A percentile compares a stretch with the other conserved stretches of the same genome.
phyloP scores from a whole-genome alignment of 1,140 invertebrate species.

The Pogonognathellus flavescens region DNA sequence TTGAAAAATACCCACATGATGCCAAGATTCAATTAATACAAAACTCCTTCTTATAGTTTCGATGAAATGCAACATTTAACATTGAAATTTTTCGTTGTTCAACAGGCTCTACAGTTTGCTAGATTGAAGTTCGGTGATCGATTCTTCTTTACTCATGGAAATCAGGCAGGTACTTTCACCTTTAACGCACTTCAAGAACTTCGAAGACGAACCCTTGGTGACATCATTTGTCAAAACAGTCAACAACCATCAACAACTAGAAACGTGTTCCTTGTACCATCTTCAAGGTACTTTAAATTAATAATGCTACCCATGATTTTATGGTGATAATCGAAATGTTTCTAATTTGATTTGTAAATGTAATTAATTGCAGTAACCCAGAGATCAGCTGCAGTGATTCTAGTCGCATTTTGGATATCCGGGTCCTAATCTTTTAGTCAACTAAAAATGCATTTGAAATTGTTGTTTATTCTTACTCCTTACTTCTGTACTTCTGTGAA shows the following conservation, averaged over 20 bases:
- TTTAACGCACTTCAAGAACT: constrained; percentile 53
- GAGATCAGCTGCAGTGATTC: background rate
- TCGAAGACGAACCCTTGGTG: constrained; percentile 58
- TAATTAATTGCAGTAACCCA: constrained; percentile 13
- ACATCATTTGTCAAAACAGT: constrained; percentile 66
- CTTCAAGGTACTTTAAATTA: background rate
- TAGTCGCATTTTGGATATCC: background rate
- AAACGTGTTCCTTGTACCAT: constrained; percentile 24
- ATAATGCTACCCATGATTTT: background rate
- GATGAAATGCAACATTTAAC: no score
- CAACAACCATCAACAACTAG: constrained; percentile 6
- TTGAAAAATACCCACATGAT: background rate
- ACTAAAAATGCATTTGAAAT: background rate
- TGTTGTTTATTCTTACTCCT: background rate
- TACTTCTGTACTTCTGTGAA: background rate
- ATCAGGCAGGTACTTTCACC: constrained; percentile 68
- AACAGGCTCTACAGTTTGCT: constrained; percentile 68
- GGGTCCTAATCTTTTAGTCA: background rate
- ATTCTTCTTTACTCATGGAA: constrained; percentile 69
- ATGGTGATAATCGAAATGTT: background rate
- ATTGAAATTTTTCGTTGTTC: background rate
- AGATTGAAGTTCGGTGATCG: constrained; percentile 69
- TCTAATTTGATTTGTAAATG: background rate
- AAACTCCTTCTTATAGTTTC: no score
- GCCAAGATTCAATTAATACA: no score